Base-by-base conservation (phyloP, 2,797 vertebrate species). In the Phaenicophaeus curvirostris region DNA sequence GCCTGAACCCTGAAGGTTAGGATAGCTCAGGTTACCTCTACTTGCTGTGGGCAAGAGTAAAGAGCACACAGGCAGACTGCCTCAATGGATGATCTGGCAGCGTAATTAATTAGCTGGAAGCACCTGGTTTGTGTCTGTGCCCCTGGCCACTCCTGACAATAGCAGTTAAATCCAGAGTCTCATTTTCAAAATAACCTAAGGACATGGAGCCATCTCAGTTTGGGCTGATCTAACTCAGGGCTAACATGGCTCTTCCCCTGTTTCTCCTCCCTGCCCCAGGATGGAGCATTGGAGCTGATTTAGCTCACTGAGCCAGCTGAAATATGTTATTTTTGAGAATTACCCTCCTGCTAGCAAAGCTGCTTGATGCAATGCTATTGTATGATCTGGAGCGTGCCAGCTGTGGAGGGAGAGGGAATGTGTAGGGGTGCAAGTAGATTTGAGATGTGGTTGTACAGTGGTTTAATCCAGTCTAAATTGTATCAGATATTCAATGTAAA, bases 401-500 rank as follows among this genome's bases (percentile, higher is more conserved):
- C 42, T 2, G 0, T 50, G 39, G 53, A 85, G 73, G 51, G 42
- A 85, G 84, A 13, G 25, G 76, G 57, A 93, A 59, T 13, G 0
- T 0, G 6, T 1, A 59, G 55, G 35, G 35, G 16, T n/a, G 33
- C 41, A 87, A 77, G 35, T 72, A 76, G 66, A 4, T 62, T 59
- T 65, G 91, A 86, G 66, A 73, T 92, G 68, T 44, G 72, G 78
- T 37, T 80, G 75, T 48, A 84, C 81, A 78, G 68, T 0, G 2
- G 83, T 91, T 90, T 81, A 86, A 91, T 88, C 77, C 80, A 78
- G 80, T 41, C 91, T 86, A 91, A 96, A 91, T 94, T 11, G 46
- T 94, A 80, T 90, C 80, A 76, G 92, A 37, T 50, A 84, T 69
- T 84, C 91, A 81, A 24, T 41, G 85, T 94, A 95, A 95, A 96